Evolutionary conservation across 2,888 invertebrate genomes (phyloP).

Genomic region (Cantharis rufa): DNA sequence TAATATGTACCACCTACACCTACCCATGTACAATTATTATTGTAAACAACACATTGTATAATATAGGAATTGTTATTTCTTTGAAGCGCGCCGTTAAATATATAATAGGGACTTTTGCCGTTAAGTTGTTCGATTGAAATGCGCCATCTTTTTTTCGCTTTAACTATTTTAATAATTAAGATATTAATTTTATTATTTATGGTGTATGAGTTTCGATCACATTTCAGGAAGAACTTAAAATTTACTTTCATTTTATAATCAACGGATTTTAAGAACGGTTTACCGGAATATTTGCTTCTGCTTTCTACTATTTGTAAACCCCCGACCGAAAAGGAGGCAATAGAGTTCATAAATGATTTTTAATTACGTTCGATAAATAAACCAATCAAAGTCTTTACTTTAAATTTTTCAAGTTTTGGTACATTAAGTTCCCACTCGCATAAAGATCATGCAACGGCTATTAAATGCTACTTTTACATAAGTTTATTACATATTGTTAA

Average conservation of each 20-base stretch:
- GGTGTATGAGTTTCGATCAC: neutral
- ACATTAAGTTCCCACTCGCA: neutral
- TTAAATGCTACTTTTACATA: neutral
- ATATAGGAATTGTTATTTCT: neutral
- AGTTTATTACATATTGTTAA: neutral
- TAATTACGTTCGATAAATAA: neutral
- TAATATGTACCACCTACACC: no score
- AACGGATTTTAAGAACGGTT: neutral
- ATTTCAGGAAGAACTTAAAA: neutral
- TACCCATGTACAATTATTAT: no score
- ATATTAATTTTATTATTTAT: neutral
- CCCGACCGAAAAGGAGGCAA: neutral
- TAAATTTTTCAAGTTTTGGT: neutral
- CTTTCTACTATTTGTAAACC: neutral
- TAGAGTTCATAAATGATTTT: neutral
- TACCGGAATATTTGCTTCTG: neutral
- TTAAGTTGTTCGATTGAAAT: neutral
- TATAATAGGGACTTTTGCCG: neutral
- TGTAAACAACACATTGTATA: neutral
- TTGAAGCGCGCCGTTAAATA: neutral
- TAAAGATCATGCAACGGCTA: neutral
- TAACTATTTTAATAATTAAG: neutral
- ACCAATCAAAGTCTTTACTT: neutral
- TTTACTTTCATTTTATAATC: neutral
- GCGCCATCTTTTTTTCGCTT: neutral